Percentiles rank a stretch among this genome's conserved stretches.
phyloP scores from a whole-genome alignment of 2,113 vertebrate species.

The Amblyornis subalaris region DNA sequence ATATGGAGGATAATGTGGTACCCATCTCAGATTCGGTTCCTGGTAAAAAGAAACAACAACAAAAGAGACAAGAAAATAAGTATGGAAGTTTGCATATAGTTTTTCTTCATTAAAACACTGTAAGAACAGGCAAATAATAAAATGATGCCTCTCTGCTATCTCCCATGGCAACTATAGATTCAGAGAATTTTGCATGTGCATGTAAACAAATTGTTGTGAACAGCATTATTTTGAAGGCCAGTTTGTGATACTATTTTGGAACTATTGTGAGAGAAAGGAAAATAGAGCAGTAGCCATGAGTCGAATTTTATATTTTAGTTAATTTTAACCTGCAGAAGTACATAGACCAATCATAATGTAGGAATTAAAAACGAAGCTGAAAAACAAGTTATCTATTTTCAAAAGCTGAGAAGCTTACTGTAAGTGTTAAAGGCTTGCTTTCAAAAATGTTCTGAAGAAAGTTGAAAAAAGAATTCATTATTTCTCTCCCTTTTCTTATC shows the following conservation, averaged over 20 bases:
- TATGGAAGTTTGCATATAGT: neutral
- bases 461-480: neutral
- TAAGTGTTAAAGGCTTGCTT: neutral
- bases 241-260: neutral
- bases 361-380: neutral
- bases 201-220: neutral
- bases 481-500: neutral
- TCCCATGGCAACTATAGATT: neutral
- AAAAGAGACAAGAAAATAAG: neutral
- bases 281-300: neutral
- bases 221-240: neutral
- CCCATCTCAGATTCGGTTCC: neutral
- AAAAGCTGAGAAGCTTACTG: neutral
- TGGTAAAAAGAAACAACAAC: accelerated
- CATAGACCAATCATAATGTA: neutral
- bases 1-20: neutral
- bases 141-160: neutral
- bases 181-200: neutral
- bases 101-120: neutral
- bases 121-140: neutral
- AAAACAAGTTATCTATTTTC: neutral
- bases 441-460: neutral
- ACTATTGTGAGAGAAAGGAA: neutral
- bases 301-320: neutral
- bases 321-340: neutral